Evolutionary conservation across 2,888 invertebrate genomes (phyloP).

Genomic region (Uloborus plumipes): DNA sequence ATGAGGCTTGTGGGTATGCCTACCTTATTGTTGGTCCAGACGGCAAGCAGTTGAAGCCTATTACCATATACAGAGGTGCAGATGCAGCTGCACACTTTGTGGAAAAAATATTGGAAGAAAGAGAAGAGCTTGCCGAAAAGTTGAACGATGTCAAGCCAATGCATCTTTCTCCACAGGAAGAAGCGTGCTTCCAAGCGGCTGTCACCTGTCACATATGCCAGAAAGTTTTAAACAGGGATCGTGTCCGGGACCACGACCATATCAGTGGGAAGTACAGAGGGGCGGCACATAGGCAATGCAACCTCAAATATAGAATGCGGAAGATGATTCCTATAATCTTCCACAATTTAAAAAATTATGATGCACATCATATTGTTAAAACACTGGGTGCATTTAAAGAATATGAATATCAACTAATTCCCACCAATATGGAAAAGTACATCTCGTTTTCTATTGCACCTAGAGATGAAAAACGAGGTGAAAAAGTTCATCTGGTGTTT

Average conservation of each 20-base stretch:
- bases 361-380: slow-evolving; percentile 32
- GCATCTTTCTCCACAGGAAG: neutral
- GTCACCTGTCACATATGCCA: neutral
- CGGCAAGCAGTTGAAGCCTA: neutral
- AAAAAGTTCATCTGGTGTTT: no score
- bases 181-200: no score
- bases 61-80: slow-evolving; percentile 5
- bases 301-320: neutral
- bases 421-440: slow-evolving; percentile 29
- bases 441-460: slow-evolving; percentile 15
- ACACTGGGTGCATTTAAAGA: slow-evolving; percentile 26
- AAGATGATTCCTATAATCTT: slow-evolving; percentile 21
- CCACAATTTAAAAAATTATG: slow-evolving; percentile 29
- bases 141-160: neutral
- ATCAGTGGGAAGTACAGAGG: slow-evolving; percentile 14
- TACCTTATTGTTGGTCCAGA: slow-evolving; percentile 15
- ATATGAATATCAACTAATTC: slow-evolving; percentile 1
- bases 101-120: no score
- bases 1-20: slow-evolving; percentile 23
- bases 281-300: slow-evolving; percentile 2
- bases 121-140: no score
- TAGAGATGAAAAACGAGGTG: no score
- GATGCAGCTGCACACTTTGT: slow-evolving; percentile 3
- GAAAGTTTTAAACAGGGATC: neutral
- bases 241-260: slow-evolving; percentile 15